These are phyloP conservation scores for Hippasteria phrygiana DNA, from an alignment of 53 echinoderm and acorn worm genomes.

Conservation along the genomic window DNA sequence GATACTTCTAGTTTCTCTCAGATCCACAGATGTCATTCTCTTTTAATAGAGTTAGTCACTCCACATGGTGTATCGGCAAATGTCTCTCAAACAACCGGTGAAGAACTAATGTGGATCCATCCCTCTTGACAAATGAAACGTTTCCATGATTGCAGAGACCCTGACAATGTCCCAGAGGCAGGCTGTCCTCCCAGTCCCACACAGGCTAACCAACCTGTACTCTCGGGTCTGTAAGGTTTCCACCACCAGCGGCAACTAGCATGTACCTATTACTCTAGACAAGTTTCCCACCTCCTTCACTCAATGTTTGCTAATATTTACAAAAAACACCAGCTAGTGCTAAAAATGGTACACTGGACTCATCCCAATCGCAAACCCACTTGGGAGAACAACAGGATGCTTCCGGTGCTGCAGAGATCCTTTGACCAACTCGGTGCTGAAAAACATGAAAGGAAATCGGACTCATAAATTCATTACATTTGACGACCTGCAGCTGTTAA, in stretches of 20 bases:
- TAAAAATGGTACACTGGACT: neutral
- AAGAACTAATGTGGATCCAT: no score
- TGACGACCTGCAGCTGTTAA: neutral
- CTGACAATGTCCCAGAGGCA: no score
- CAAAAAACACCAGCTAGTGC: neutral
- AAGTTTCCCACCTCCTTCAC: neutral
- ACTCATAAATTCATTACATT: conserved; percentile 16
- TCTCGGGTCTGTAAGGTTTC: neutral
- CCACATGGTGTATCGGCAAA: no score
- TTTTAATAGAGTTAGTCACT: no score
- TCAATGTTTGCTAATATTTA: neutral
- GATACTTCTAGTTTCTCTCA: no score
- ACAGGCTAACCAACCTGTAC: no score
- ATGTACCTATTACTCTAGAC: neutral
- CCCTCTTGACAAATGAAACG: no score
- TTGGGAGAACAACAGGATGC: neutral
- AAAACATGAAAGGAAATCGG: conserved; percentile 33
- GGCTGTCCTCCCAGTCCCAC: no score
- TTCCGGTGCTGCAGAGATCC: neutral
- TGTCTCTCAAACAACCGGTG: no score
- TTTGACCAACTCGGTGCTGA: neutral
- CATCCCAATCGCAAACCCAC: neutral
- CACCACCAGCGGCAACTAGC: neutral
- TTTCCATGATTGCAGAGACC: no score
- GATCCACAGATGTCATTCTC: no score